Evolutionary conservation across 2,797 vertebrate genomes (phyloP), one percentile per base, ranked within the genome.

Genomic region (Scarus forsteni): DNA sequence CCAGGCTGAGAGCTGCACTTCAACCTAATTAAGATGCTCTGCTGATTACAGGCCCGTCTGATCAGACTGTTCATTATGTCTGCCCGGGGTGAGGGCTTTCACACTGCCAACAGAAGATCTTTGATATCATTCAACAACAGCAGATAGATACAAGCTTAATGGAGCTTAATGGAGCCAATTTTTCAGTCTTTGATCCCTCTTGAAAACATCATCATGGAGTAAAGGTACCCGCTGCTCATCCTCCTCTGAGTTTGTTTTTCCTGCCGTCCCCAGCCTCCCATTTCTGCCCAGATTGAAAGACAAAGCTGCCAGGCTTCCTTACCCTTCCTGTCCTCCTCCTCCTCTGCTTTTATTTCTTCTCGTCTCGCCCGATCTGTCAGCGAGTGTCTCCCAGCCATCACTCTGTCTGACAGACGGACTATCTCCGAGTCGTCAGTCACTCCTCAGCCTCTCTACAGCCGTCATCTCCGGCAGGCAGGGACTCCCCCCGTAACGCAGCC

Each of bases 381-480:
- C 16, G 71, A 68, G 85, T 77, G 89, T 89, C 89, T 89, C 83
- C 70, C 65, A 77, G 85, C 84, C 79, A 84, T 92, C 88, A 90
- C 83, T 90, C 87, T 82, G 83, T 39, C 79, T 90, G 89, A 89
- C 90, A 86, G 89, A 84, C 69, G 48, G 72, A 80, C 85, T 81
- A 79, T 89, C 88, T 87, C 81, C 1, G 45, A 86, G 90, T 89
- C 86, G 86, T 92, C 87, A 86, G 80, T 92, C 90, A 91, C 88
- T 86, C 83, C 58, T 0, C 81, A n/a, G 76, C 85, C 85, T 85
- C 85, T 55, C 77, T 3, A 73, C 73, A 70, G 80, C 83, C 80
- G 60, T 87, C 86, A 75, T 80, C 79, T 60, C 36, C 78, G 77
- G 77, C 90, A 70, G 77, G 81, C 77, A 83, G 89, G 89, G 88